Conservation (phyloP, 1,140 invertebrate genomes). For the Drosophila sproati region DNA sequence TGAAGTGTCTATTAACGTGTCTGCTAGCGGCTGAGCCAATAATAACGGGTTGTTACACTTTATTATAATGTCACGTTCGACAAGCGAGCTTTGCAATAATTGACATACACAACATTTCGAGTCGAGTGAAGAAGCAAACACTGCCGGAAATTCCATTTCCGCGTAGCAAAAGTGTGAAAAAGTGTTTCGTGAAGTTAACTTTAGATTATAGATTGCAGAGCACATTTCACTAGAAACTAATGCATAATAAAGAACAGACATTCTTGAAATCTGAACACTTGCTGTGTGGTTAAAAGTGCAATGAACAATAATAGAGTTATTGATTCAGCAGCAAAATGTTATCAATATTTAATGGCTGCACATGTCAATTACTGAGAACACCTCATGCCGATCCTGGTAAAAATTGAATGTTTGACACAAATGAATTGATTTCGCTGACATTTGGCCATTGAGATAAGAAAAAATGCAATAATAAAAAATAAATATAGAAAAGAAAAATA, state of each 20-base stretch:
- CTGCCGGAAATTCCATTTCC: constrained; percentile 61
- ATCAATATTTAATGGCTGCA: not conserved
- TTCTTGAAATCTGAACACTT: not conserved
- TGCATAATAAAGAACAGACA: constrained; percentile 19
- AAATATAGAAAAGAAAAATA: constrained; percentile 23
- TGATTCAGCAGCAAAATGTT: constrained; percentile 1
- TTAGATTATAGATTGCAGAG: not conserved
- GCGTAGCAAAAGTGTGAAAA: constrained; percentile 32
- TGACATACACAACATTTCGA: constrained; percentile 48
- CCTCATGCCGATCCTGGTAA: constrained; percentile 7
- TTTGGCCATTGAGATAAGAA: constrained; percentile 26
- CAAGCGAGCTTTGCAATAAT: constrained; percentile 32
- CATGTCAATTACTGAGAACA: constrained; percentile 14
- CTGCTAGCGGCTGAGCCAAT: constrained; percentile 39
- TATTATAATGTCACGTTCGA: constrained; percentile 32
- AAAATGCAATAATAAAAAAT: constrained; percentile 21
- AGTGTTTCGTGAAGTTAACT: not conserved
- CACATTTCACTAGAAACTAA: constrained; percentile 8
- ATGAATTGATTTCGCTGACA: constrained; percentile 50
- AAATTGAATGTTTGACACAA: constrained; percentile 39
- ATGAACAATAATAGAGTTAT: constrained; percentile 1
- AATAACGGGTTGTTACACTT: constrained; percentile 21
- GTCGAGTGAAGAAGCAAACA: not conserved
- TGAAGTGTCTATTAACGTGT: constrained; percentile 57
- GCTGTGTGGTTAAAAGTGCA: not conserved